Base-by-base conservation (phyloP, 2,888 invertebrate species). In the Drosophila aldrichi region DNA sequence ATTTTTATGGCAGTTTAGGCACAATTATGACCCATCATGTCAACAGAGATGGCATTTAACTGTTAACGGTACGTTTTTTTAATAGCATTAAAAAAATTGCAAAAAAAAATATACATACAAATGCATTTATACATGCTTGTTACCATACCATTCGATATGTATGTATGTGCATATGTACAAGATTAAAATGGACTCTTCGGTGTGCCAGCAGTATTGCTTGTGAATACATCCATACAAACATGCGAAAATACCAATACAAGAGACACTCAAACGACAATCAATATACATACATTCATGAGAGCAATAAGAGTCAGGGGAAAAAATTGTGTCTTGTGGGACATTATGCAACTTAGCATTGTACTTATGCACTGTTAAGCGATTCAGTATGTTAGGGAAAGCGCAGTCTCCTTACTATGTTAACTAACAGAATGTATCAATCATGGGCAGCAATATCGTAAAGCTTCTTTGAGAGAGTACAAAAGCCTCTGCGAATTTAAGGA, bases 1-100 rank as follows among this genome's bases (percentile, higher is more conserved):
- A 77, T 83, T 88, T 88, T 88, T 77, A 80, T 77, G 72, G 72
- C 64, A 80, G 72, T 69, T 83, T 86, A 82, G 73, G 49, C 66
- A 71, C 85, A 52, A 51, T 82, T 72, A 69, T 68, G 51, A 46
- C 14, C 48, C 66, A 57, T 49, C 64, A 57, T 48, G 6, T 68
- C 61, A 51, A 46, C 67, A 32, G 22, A 46, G 8, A 56, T 64
- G 73, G 5, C 78, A 62, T 16, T 25, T 72, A 70, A 68, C 71
- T 62, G 75, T 38, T 44, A 70, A 60, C 44, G 54, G 41, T 49
- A 40, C 55, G 22, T 59, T 22, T 6, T 34, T 52, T 43, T 41
- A 18, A 46, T 51, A 32, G 36, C 22, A 9, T 38, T 18, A 22
- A 55, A 60, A 12, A n/a, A 41, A n/a, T 2, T 36, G 46, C 49